Percentiles rank a stretch among this genome's conserved stretches.
phyloP scores from a whole-genome alignment of 2,113 vertebrate species.

The Saccopteryx bilineata region DNA sequence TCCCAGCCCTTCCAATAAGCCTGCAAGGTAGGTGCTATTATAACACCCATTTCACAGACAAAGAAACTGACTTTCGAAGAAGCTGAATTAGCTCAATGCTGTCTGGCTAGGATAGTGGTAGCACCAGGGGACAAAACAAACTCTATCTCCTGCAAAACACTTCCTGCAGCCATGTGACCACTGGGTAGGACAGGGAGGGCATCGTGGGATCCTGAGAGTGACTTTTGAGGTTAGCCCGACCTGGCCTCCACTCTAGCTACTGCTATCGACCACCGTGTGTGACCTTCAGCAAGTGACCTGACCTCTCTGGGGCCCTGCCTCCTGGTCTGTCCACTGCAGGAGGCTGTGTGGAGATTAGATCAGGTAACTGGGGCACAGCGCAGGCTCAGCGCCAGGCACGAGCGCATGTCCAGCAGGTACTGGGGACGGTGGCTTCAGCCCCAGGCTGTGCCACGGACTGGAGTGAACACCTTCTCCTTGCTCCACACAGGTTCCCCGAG shows the following conservation, averaged over 20 bases:
- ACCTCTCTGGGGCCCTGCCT: neutral
- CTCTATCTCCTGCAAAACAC: neutral
- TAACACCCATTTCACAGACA: neutral
- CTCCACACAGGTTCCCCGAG: neutral
- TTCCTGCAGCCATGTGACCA: neutral
- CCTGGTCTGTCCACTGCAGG: neutral
- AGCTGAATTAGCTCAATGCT: neutral
- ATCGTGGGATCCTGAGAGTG: neutral
- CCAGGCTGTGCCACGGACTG: neutral
- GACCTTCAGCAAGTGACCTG: neutral
- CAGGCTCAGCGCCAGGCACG: neutral
- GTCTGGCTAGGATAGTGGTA: neutral
- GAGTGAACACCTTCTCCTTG: neutral
- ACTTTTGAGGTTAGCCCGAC: neutral
- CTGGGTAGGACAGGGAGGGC: neutral
- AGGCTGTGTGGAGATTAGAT: neutral
- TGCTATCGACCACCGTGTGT: neutral
- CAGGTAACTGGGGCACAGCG: rapidly evolving
- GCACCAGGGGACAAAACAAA: neutral
- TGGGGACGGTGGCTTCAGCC: neutral
- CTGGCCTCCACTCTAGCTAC: neutral
- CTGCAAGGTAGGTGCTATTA: neutral
- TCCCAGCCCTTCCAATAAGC: neutral
- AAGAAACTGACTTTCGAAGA: neutral
- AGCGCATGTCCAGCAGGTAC: neutral